Percentiles rank a stretch among this genome's conserved stretches.
Conservation (phyloP, 2,888 invertebrate genomes). For the Helicoverpa assulta region DNA sequence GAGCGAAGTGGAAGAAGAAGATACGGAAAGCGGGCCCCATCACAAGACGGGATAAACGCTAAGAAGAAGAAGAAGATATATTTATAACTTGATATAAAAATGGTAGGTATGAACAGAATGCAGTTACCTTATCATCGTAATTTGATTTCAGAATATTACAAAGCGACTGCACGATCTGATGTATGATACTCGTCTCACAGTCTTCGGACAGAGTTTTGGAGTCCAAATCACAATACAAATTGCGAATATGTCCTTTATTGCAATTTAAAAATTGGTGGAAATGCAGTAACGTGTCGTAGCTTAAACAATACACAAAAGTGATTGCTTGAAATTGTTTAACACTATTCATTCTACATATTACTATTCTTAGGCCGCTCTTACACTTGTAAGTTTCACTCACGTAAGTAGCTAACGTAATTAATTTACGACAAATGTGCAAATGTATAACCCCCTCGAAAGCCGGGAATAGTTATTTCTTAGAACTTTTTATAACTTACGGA, state of each 20-base stretch:
- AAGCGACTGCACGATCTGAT: slow-evolving; percentile 91
- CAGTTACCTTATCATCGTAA: slow-evolving; percentile 82
- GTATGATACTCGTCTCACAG: slow-evolving; percentile 91
- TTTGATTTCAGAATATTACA: slow-evolving; percentile 88
- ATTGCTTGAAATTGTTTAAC: neutral
- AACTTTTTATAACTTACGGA: too few relatives aligned
- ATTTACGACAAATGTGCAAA: too few relatives aligned
- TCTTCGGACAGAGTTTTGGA: slow-evolving; percentile 92
- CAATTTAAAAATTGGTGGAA: slow-evolving; percentile 87
- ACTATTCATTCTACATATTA: neutral
- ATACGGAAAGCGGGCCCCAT: too few relatives aligned
- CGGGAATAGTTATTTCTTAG: too few relatives aligned
- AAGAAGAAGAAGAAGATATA: too few relatives aligned
- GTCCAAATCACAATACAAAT: slow-evolving; percentile 89
- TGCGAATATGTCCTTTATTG: slow-evolving; percentile 87
- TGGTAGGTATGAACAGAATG: neutral
- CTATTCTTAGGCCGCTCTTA: neutral
- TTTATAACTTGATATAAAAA: too few relatives aligned
- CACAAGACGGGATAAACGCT: too few relatives aligned
- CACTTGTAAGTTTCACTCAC: too few relatives aligned
- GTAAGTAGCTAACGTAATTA: too few relatives aligned
- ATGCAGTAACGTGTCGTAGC: slow-evolving; percentile 89
- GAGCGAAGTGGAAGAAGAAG: too few relatives aligned
- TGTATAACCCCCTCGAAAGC: too few relatives aligned
- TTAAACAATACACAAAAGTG: slow-evolving; percentile 56